Conservation (phyloP, 2,113 vertebrate genomes). For the Brienomyrus longianalis region DNA sequence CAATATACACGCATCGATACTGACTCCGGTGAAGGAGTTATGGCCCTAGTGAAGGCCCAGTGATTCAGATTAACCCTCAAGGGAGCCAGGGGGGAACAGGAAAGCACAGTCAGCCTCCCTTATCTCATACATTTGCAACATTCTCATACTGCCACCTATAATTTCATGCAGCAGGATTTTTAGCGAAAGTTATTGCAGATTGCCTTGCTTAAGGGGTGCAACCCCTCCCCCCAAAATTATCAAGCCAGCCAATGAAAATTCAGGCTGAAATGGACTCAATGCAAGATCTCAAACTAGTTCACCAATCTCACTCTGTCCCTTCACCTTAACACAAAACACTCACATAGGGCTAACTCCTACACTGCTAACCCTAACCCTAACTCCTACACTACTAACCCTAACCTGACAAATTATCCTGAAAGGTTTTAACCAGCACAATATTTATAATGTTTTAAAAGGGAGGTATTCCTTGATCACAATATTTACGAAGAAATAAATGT, state of each 20-base stretch:
- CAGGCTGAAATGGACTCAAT: neutral
- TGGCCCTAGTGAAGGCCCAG: neutral
- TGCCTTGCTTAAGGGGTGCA: neutral
- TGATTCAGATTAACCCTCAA: neutral
- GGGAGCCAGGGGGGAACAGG: neutral
- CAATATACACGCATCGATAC: neutral
- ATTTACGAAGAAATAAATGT: neutral
- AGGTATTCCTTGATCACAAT: neutral
- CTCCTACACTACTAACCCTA: neutral
- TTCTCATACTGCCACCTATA: neutral
- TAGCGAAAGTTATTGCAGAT: neutral
- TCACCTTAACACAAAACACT: neutral
- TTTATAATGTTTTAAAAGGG: neutral
- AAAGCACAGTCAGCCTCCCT: neutral
- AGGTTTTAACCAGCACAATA: neutral
- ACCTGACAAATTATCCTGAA: neutral
- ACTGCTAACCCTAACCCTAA: neutral
- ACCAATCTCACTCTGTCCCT: neutral
- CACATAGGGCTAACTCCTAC: neutral
- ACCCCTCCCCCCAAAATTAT: neutral
- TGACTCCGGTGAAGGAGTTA: neutral
- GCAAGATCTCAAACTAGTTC: neutral
- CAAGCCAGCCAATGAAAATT: neutral
- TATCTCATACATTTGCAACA: neutral
- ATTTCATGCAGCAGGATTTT: neutral